Conservation (phyloP, 2,113 vertebrate genomes). For the Empidonax alnorum region DNA sequence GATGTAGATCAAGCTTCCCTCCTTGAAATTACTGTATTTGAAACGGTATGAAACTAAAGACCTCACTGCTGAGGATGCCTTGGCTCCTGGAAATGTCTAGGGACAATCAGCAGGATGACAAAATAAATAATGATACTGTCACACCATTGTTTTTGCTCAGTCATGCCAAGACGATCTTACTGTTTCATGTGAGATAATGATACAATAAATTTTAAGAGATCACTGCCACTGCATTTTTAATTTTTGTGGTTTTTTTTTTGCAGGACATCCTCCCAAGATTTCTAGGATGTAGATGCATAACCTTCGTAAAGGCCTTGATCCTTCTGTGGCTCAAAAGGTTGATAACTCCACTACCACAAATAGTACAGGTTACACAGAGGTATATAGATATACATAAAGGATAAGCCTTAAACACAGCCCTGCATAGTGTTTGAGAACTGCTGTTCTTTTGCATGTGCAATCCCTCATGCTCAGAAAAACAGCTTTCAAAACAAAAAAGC, state of each 20-base stretch:
- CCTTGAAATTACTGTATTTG: not conserved
- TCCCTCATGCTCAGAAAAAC: not conserved
- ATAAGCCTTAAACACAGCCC: not conserved
- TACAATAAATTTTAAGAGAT: slow-evolving; percentile 33
- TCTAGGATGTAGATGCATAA: not conserved
- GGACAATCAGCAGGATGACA: not conserved
- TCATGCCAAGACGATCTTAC: not conserved
- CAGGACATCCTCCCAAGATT: not conserved
- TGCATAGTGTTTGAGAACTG: not conserved
- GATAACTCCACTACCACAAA: not conserved
- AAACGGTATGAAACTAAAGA: not conserved
- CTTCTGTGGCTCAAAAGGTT: not conserved
- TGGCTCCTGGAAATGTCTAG: not conserved
- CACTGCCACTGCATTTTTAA: not conserved
- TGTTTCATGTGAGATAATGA: slow-evolving; percentile 16
- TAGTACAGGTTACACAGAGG: not conserved
- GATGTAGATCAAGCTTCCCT: not conserved
- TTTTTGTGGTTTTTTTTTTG: too few relatives aligned
- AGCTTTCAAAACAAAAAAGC: not conserved
- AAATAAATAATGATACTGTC: slow-evolving; percentile 13
- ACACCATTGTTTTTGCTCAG: slow-evolving; percentile 29
- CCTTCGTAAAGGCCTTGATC: not conserved
- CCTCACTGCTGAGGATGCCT: not conserved
- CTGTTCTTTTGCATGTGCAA: accelerated
- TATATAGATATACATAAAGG: not conserved